These are phyloP conservation scores for Xyliphius kryptos DNA, from an alignment of 2,113 vertebrate species.

Conservation along the genomic window DNA sequence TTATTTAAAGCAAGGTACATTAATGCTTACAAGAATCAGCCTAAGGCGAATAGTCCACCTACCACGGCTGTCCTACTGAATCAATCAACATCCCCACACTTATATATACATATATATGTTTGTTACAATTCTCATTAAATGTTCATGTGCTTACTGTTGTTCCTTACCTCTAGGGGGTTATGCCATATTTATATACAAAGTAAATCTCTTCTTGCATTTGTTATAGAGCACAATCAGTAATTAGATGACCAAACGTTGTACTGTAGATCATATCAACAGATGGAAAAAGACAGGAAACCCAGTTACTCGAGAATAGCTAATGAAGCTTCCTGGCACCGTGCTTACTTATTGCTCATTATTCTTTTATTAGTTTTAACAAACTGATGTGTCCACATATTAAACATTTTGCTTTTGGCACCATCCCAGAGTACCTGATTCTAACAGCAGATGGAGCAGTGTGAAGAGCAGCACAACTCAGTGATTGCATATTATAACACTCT, in stretches of 20 bases:
- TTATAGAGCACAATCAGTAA: slow-evolving; percentile 8
- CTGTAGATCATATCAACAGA: slow-evolving; percentile 4
- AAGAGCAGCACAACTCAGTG: neutral
- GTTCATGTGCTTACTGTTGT: slow-evolving; percentile 10
- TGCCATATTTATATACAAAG: slow-evolving; percentile 4
- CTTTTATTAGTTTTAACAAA: slow-evolving; percentile 11
- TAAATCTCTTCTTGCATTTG: slow-evolving; percentile 5
- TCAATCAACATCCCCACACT: slow-evolving; percentile 4
- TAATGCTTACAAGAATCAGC: slow-evolving; percentile 8
- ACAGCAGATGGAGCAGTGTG: slow-evolving; percentile 33
- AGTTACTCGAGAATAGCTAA: slow-evolving; percentile 13
- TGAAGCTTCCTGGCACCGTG: slow-evolving; percentile 22
- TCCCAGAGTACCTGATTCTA: slow-evolving; percentile 2
- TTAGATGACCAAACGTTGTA: slow-evolving; percentile 27
- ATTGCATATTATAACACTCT: no score
- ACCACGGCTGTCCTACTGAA: neutral
- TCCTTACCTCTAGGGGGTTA: neutral
- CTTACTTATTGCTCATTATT: slow-evolving; percentile 20
- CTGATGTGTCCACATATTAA: slow-evolving; percentile 8
- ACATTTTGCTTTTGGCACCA: neutral
- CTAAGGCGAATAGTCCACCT: neutral
- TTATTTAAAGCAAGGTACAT: neutral
- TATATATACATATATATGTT: slow-evolving; percentile 8
- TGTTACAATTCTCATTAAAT: slow-evolving; percentile 18
- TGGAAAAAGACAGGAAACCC: slow-evolving; percentile 11